Evolutionary conservation across 2,113 vertebrate species (phyloP).

Genomic region (Collichthys lucidus): DNA sequence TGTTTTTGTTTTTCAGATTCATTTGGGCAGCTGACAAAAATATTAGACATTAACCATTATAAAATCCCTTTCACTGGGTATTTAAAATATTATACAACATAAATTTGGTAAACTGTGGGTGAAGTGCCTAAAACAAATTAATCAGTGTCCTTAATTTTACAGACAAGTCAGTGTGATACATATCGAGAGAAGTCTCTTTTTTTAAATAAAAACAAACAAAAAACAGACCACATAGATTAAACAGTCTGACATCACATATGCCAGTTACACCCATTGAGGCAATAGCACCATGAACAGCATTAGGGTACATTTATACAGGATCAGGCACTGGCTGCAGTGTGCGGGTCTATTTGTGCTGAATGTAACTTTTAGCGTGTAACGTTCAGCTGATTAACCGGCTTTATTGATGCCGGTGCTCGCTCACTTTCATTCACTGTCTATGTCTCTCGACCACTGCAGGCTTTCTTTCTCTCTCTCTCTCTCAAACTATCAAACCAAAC

Average conservation of each 20-base stretch:
- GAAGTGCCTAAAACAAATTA: conserved; percentile 19
- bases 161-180: neutral
- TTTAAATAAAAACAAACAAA: neutral
- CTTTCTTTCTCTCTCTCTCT: too few relatives aligned
- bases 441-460: too few relatives aligned
- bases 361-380: too few relatives aligned
- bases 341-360: too few relatives aligned
- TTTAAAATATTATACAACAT: conserved; percentile 34
- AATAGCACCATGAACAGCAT: conserved; percentile 66
- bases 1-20: neutral
- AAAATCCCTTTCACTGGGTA: conserved; percentile 81
- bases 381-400: too few relatives aligned
- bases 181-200: conserved; percentile 1
- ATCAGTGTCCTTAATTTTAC: conserved; percentile 19
- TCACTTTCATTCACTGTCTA: too few relatives aligned
- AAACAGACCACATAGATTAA: conserved; percentile 24
- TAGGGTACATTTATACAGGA: too few relatives aligned
- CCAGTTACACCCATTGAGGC: conserved; percentile 31
- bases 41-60: conserved; percentile 44
- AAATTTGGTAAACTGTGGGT: conserved; percentile 28
- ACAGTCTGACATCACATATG: conserved; percentile 6
- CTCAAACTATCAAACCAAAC: too few relatives aligned
- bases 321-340: too few relatives aligned
- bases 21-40: conserved; percentile 23
- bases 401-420: too few relatives aligned